These are phyloP conservation scores for Aurelia aurita DNA, from an alignment of 30 jellyfish, hydroid and myxozoan genomes.

Conservation along the genomic window DNA sequence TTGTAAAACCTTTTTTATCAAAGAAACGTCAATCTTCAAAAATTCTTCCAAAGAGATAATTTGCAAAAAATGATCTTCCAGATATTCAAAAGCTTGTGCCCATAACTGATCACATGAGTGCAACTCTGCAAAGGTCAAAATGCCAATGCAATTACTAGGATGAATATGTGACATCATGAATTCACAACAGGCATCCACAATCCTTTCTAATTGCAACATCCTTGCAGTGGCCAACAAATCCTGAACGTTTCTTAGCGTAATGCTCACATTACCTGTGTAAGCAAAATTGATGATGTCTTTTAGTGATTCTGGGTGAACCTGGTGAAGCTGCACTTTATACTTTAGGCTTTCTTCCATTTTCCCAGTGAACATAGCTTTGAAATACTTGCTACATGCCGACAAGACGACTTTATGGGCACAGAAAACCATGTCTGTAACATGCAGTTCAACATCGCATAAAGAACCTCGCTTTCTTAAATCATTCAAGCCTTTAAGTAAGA, in stretches of 20 bases:
- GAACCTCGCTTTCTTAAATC: slow-evolving; percentile 74
- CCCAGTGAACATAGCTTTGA: slow-evolving; percentile 95
- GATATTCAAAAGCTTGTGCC: slow-evolving; percentile 64
- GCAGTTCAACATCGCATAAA: slow-evolving; percentile 90
- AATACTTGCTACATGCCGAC: slow-evolving; percentile 90
- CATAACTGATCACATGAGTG: slow-evolving; percentile 71
- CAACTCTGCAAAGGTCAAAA: slow-evolving; percentile 75
- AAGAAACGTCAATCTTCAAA: slow-evolving; percentile 27
- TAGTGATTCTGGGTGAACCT: slow-evolving; percentile 68
- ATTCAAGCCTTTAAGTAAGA: slow-evolving; percentile 77
- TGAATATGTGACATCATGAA: slow-evolving; percentile 78
- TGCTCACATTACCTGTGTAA: slow-evolving; percentile 76
- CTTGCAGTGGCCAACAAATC: slow-evolving; percentile 86
- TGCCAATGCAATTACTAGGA: slow-evolving; percentile 88
- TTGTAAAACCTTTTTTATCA: slow-evolving; percentile 49
- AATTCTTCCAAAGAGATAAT: slow-evolving; percentile 74
- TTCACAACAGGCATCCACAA: slow-evolving; percentile 92
- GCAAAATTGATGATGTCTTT: slow-evolving; percentile 83
- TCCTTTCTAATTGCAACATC: slow-evolving; percentile 78
- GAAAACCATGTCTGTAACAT: slow-evolving; percentile 60
- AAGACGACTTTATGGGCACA: slow-evolving; percentile 87
- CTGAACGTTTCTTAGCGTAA: slow-evolving; percentile 77
- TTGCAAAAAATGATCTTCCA: slow-evolving; percentile 78
- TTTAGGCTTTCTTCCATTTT: slow-evolving; percentile 81
- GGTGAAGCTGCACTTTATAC: slow-evolving; percentile 72